Percentiles rank a stretch among this genome's conserved stretches.
Conservation (phyloP, 2,113 vertebrate species). For the Gasterosteus aculeatus region DNA sequence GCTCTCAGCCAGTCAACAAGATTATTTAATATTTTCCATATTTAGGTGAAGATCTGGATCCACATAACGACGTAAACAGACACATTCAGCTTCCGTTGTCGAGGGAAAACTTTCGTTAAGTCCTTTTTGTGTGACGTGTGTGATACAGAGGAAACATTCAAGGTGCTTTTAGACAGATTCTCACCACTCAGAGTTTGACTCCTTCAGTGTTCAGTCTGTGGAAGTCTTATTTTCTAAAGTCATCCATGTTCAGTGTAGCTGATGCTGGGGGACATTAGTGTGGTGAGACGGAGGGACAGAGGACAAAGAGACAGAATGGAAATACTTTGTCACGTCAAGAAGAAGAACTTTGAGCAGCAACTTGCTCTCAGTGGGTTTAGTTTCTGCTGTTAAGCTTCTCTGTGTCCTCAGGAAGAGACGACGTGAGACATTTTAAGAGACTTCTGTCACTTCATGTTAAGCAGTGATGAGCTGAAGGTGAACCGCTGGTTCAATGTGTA, state of each 20-base stretch:
- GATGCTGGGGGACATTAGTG: too few species aligned
- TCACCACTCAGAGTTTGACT: too few species aligned
- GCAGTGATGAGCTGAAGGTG: not conserved
- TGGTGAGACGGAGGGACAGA: too few species aligned
- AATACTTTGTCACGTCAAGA: too few species aligned
- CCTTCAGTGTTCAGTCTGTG: too few species aligned
- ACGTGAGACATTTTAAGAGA: not conserved
- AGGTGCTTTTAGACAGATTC: not conserved
- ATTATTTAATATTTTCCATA: not conserved
- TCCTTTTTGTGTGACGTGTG: not conserved
- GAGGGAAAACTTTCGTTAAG: not conserved
- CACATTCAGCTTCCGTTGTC: not conserved
- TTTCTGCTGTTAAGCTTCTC: too few species aligned
- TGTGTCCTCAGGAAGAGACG: too few species aligned
- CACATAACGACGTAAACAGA: not conserved
- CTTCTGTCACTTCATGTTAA: not conserved
- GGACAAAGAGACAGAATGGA: too few species aligned
- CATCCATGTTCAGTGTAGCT: too few species aligned
- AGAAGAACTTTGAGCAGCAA: too few species aligned
- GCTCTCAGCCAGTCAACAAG: not conserved
- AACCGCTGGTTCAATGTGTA: not conserved
- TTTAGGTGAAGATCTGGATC: not conserved
- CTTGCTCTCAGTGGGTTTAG: too few species aligned
- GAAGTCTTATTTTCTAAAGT: too few species aligned
- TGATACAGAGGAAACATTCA: not conserved